Conservation (phyloP, 2,888 invertebrate genomes). For the Drosophila suboccidentalis region DNA sequence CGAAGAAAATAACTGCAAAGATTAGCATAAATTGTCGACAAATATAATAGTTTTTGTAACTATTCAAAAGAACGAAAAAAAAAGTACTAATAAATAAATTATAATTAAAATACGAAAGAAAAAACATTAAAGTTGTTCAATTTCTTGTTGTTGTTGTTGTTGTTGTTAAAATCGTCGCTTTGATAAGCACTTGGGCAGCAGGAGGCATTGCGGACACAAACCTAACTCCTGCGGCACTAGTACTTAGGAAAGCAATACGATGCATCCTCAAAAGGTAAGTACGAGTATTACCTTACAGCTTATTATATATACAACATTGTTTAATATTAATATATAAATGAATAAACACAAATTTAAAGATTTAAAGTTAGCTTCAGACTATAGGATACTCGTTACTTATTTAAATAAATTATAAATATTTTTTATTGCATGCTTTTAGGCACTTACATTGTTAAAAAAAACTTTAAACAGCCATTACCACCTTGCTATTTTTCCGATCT, state of each 20-base stretch:
- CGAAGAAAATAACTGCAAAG: conserved; percentile 64
- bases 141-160: conserved; percentile 69
- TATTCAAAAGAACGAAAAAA: conserved; percentile 58
- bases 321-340: background rate
- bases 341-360: background rate
- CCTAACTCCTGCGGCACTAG: conserved; percentile 86
- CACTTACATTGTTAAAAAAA: too few species aligned
- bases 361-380: too few species aligned
- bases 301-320: too few species aligned
- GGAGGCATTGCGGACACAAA: conserved; percentile 83
- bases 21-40: conserved; percentile 76
- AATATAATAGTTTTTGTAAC: conserved; percentile 73
- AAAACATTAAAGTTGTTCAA: conserved; percentile 31
- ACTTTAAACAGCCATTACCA: too few species aligned
- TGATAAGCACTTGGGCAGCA: conserved; percentile 87
- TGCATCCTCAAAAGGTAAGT: conserved; percentile 5
- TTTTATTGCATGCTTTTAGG: too few species aligned
- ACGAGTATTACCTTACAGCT: background rate
- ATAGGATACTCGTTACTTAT: too few species aligned
- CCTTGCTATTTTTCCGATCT: too few species aligned
- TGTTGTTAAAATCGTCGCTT: conserved; percentile 86
- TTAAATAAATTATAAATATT: too few species aligned
- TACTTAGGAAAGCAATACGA: conserved; percentile 86
- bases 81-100: conserved; percentile 67
- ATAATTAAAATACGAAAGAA: conserved; percentile 44